These are phyloP conservation scores for Paguma larvata DNA, from an alignment of 2,797 vertebrate species.

Conservation along the genomic window DNA sequence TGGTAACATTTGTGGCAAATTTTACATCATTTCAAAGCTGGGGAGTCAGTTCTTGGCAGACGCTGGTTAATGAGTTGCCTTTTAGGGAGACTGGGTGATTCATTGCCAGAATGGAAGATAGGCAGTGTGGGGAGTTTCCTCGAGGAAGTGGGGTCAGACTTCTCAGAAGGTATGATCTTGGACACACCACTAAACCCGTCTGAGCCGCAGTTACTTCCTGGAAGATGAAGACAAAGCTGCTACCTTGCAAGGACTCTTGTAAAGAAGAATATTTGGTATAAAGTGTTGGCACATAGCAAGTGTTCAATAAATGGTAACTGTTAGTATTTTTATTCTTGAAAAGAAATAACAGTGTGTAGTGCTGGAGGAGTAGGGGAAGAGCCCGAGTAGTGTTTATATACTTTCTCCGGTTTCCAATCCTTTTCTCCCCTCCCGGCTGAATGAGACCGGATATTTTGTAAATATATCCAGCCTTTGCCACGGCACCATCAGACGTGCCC, in stretches of 20 bases:
- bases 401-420: neutral
- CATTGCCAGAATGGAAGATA: neutral
- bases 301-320: neutral
- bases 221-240: neutral
- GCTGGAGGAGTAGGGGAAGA: neutral
- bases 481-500: neutral
- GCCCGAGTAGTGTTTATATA: fast-evolving
- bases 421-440: neutral
- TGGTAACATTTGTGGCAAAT: neutral
- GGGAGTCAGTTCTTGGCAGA: neutral
- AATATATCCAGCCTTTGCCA: neutral
- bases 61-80: neutral
- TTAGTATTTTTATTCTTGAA: neutral
- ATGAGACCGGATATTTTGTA: neutral
- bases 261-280: neutral
- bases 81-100: neutral
- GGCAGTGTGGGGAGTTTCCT: neutral
- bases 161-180: neutral
- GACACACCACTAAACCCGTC: neutral
- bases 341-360: neutral
- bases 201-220: neutral
- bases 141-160: neutral
- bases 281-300: neutral
- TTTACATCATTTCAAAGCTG: constrained; percentile 25
- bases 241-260: neutral